These are phyloP conservation scores for Phylloscopus trochiloides DNA, from an alignment of 2,113 vertebrate genomes.

Conservation along the genomic window DNA sequence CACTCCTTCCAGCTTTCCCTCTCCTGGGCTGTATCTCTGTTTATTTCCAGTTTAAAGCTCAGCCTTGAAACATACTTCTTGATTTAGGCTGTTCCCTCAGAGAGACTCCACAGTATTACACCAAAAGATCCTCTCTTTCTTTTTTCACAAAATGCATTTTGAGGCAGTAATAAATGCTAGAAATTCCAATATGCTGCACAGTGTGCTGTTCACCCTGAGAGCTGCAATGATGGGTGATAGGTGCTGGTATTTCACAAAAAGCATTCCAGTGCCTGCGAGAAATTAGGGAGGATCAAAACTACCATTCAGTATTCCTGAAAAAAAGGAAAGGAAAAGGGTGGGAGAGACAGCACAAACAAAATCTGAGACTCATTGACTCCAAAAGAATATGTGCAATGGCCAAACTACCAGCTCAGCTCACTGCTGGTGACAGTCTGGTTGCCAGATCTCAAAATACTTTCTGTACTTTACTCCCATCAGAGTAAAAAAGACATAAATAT, in stretches of 20 bases:
- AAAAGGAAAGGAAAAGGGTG: neutral
- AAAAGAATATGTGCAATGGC: neutral
- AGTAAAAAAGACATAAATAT: neutral
- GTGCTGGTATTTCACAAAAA: slow-evolving; percentile 15
- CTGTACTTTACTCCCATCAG: neutral
- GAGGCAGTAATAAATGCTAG: neutral
- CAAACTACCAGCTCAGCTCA: neutral
- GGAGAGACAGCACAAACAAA: neutral
- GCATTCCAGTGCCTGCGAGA: neutral
- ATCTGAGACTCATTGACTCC: neutral
- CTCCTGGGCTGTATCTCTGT: neutral
- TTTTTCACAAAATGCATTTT: neutral
- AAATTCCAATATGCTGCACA: neutral
- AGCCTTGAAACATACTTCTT: neutral
- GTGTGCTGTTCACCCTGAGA: neutral
- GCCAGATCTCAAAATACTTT: neutral
- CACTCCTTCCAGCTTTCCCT: neutral
- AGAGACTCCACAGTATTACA: neutral
- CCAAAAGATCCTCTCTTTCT: neutral
- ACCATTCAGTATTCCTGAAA: neutral
- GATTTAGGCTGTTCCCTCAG: neutral
- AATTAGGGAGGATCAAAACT: neutral
- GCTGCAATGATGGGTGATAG: neutral
- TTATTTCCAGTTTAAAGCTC: slow-evolving; percentile 17
- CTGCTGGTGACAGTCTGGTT: neutral